A percentile compares a stretch with the other conserved stretches of the same genome.
Evolutionary conservation across 2,888 invertebrate species (phyloP).

Genomic region (Arrhopalites spinosus): DNA sequence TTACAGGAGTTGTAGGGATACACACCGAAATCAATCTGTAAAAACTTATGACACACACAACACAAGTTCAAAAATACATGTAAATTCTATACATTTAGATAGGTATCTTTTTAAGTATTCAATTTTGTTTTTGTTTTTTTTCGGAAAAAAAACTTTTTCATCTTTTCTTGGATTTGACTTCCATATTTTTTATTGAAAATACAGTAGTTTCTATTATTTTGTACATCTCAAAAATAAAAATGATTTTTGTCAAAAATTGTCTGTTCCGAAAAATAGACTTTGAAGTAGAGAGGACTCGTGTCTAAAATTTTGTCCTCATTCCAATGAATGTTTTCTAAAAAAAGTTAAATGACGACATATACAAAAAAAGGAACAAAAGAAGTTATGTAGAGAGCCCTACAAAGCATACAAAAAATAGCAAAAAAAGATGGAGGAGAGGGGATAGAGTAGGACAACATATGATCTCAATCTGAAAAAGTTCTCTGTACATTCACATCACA

Average conservation of each 20-base stretch:
- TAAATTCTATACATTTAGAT: constrained; percentile 16
- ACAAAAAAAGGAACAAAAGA: background rate
- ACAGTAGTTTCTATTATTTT: too few species aligned
- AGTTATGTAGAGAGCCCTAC: background rate
- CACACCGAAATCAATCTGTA: constrained; percentile 27
- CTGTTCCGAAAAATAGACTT: too few species aligned
- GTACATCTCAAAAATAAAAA: background rate
- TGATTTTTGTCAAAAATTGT: too few species aligned
- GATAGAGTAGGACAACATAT: background rate
- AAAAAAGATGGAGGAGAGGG: background rate
- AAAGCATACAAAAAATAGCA: too few species aligned
- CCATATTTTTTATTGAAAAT: too few species aligned
- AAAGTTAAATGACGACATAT: background rate
- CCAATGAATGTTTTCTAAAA: background rate
- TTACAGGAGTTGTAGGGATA: constrained; percentile 23
- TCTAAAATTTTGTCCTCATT: too few species aligned
- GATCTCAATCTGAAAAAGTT: constrained; percentile 10
- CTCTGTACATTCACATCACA: background rate
- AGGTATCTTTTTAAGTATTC: constrained; percentile 4
- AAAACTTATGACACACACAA: constrained; percentile 20
- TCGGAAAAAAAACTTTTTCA: too few species aligned
- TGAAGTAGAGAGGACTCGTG: background rate
- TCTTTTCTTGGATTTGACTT: too few species aligned
- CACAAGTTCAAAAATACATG: constrained; percentile 19
- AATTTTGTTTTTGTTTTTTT: too few species aligned